Evolutionary conservation across 37 sponge, comb jelly and placozoan genomes (phyloP).

Genomic region (Axinella damicornis): DNA sequence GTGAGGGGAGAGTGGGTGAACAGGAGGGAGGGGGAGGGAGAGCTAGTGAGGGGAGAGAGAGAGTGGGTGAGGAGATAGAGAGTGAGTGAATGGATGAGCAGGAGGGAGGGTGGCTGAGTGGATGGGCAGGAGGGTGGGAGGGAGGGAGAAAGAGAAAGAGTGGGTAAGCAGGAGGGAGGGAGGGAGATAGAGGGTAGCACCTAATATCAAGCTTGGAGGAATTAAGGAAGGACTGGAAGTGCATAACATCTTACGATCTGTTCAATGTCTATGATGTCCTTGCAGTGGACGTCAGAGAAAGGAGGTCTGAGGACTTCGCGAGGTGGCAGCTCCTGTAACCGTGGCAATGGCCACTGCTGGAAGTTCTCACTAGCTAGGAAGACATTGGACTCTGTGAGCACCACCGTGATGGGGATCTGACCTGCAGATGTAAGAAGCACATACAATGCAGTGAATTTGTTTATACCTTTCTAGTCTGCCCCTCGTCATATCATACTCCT

Average conservation of each 20-base stretch:
- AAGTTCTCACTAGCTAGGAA: slow-evolving; percentile 63
- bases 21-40: no score
- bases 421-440: slow-evolving; percentile 24
- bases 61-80: no score
- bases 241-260: slow-evolving; percentile 59
- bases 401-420: slow-evolving; percentile 39
- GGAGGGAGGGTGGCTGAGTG: no score
- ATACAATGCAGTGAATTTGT: no score
- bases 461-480: no score
- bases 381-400: slow-evolving; percentile 17
- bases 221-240: not conserved
- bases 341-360: slow-evolving; percentile 62
- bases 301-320: slow-evolving; percentile 33
- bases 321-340: slow-evolving; percentile 26
- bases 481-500: no score
- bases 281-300: slow-evolving; percentile 39
- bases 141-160: no score
- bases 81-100: no score
- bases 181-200: not conserved
- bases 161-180: no score
- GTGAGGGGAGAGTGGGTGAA: no score
- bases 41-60: no score
- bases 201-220: not conserved
- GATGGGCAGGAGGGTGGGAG: no score
- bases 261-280: slow-evolving; percentile 64